Evolutionary conservation across 2,113 vertebrate genomes (phyloP).

Genomic region (Caranx melampygus): DNA sequence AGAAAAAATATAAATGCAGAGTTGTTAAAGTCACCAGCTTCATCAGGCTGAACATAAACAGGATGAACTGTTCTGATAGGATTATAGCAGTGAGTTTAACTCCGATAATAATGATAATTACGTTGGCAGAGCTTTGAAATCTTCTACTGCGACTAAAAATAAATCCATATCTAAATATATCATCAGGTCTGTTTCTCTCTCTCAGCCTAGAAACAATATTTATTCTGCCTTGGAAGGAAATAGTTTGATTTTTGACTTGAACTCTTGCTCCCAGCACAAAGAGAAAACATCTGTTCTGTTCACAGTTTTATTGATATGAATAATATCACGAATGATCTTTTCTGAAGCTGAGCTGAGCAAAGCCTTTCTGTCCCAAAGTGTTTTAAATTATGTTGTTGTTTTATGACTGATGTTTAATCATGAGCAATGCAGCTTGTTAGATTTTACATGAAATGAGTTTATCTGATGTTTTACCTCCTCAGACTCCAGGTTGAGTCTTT

Average conservation of each 20-base stretch:
- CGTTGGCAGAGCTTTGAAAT: background rate
- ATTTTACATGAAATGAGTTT: no score
- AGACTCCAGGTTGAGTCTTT: background rate
- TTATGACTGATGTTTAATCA: background rate
- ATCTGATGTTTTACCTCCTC: background rate
- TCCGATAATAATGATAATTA: background rate
- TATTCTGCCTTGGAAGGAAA: background rate
- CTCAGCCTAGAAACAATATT: background rate
- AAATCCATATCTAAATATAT: background rate
- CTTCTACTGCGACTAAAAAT: background rate
- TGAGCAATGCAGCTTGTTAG: no score
- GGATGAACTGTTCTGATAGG: background rate
- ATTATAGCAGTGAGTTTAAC: background rate
- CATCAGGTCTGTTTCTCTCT: background rate
- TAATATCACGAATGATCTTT: no score
- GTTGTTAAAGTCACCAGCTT: background rate
- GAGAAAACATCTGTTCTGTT: background rate
- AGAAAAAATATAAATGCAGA: background rate
- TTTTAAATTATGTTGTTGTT: background rate
- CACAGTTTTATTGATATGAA: no score
- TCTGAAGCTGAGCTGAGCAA: no score
- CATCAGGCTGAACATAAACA: background rate
- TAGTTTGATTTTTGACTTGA: background rate
- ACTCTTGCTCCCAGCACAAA: background rate
- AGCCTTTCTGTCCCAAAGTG: no score